These are phyloP conservation scores for Oncorhynchus kisutch DNA, from an alignment of 2,113 vertebrate species.

Conservation along the genomic window DNA sequence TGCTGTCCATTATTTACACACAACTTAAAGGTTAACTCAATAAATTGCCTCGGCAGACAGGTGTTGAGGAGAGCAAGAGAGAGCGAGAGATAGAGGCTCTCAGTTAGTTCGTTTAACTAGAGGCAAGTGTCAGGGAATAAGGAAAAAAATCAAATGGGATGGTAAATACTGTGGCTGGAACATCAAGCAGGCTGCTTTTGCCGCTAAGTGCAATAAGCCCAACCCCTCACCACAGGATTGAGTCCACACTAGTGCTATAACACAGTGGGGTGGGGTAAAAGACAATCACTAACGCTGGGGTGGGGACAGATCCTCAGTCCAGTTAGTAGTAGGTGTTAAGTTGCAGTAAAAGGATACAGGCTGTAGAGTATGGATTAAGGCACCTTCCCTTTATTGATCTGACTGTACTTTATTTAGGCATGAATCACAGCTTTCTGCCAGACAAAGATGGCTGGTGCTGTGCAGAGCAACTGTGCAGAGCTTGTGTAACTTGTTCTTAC, in stretches of 20 bases:
- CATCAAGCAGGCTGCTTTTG: neutral
- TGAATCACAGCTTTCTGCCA: neutral
- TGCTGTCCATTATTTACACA: constrained; percentile 21
- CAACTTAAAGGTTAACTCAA: constrained; percentile 18
- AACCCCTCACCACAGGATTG: neutral
- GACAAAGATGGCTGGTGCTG: neutral
- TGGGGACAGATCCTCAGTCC: neutral
- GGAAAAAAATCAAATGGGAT: too few species aligned
- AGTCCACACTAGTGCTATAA: neutral
- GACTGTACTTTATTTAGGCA: neutral
- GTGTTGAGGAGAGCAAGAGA: neutral
- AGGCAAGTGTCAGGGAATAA: too few species aligned
- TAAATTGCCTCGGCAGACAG: constrained; percentile 6
- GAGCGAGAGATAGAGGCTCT: too few species aligned
- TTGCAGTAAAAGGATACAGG: neutral
- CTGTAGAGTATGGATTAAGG: neutral
- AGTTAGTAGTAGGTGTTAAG: neutral
- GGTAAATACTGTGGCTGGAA: too few species aligned
- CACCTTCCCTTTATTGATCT: neutral
- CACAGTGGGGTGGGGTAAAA: neutral
- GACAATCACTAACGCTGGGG: neutral
- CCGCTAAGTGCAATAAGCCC: neutral
- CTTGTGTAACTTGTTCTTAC: neutral
- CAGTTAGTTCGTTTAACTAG: too few species aligned
- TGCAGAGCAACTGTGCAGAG: neutral